Base-by-base conservation (phyloP, 2,797 vertebrate genomes). In the Pelobates cultripes region DNA sequence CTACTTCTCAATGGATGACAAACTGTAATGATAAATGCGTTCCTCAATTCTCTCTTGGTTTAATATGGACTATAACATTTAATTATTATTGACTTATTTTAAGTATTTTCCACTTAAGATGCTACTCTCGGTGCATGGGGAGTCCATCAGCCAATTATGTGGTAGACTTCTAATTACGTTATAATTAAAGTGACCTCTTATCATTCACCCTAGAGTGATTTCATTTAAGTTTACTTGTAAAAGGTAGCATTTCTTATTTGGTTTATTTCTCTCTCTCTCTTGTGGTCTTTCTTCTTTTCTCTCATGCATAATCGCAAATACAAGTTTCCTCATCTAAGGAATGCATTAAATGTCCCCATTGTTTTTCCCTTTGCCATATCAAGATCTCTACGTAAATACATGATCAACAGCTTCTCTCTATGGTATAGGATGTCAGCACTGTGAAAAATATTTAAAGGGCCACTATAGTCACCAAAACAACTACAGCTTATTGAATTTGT, bases 101-200 rank as follows among this genome's bases (percentile, higher is more conserved):
- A 75, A 70, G 71, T 69, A 77, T 82, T 73, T 77, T 73, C 5
- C 61, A 43, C 64, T 64, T 73, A 76, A 71, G 53, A 74, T 71
- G 41, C 76, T 84, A 17, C 72, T 17, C 28, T 44, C 0, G 15
- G 82, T 78, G 61, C 83, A 82, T 64, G 28, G 15, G 0, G 44
- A 77, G 51, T 6, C 76, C 84, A 41, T 72, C 73, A 55, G 3
- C 68, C 9, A 83, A 78, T 71, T 80, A n/a, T 43, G 78, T 0
- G 4, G 44, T 73, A 61, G 61, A 1, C 2, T 77, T 72, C 68
- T 81, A 85, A 84, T 75, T 77, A 28, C 64, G 3, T 1, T 41
- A 70, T 77, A 60, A 6, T 83, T 82, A 83, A 83, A 47, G 69
- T 84, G 41, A 67, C 68, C 83, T 82, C 81, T 85, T 81, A 72